These are phyloP conservation scores for Dasyornis broadbenti DNA, from an alignment of 2,113 vertebrate genomes.

Conservation along the genomic window DNA sequence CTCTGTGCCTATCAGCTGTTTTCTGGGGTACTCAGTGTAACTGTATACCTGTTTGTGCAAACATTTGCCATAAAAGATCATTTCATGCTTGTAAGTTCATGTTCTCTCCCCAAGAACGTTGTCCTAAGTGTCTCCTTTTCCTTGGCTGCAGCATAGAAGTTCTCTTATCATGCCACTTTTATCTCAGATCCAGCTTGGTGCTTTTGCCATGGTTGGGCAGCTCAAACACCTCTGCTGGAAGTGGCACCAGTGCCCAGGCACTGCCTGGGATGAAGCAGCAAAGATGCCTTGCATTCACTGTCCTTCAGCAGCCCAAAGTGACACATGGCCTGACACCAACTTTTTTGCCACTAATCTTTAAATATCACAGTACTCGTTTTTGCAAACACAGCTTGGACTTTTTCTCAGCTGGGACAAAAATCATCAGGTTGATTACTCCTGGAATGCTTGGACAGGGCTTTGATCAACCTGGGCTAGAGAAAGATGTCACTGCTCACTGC, in stretches of 20 bases:
- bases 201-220: fast-evolving
- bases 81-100: neutral
- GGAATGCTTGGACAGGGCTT: neutral
- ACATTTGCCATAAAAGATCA: neutral
- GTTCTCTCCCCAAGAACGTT: fast-evolving
- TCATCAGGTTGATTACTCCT: neutral
- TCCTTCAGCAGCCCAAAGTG: neutral
- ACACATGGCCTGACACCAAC: neutral
- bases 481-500: neutral
- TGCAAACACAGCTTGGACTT: neutral
- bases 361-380: neutral
- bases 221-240: neutral
- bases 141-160: neutral
- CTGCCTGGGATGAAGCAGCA: neutral
- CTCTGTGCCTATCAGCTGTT: neutral
- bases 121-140: neutral
- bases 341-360: neutral
- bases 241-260: neutral
- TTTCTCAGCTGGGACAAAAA: neutral
- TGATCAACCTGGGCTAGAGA: neutral
- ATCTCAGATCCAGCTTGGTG: neutral
- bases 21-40: neutral
- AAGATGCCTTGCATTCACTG: fast-evolving
- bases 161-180: neutral
- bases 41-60: neutral